Percentiles rank a stretch among this genome's conserved stretches.
Evolutionary conservation across 2,113 vertebrate species (phyloP).

Genomic region (Morone chrysops): DNA sequence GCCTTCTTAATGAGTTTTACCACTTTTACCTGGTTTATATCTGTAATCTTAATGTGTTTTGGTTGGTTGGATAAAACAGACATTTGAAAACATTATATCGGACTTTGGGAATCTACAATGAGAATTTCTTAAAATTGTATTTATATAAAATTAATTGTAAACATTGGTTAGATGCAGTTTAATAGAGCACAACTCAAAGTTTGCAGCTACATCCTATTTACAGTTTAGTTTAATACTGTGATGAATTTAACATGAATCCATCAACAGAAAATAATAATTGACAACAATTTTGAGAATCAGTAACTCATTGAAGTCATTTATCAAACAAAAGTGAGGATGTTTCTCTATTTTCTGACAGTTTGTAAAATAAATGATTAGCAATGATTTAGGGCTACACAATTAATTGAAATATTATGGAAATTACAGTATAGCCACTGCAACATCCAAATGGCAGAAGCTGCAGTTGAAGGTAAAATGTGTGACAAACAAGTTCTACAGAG

Average conservation of each 20-base stretch:
- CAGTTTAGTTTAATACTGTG: neutral
- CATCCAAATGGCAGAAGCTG: too few relatives aligned
- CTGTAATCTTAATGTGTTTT: neutral
- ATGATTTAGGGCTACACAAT: too few relatives aligned
- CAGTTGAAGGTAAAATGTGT: too few relatives aligned
- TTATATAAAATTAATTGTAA: neutral
- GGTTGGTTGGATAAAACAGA: neutral
- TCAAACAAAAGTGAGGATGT: neutral
- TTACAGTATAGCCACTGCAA: too few relatives aligned
- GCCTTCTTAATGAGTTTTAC: too few relatives aligned
- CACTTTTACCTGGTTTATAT: neutral
- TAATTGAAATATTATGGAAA: too few relatives aligned
- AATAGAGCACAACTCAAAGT: neutral
- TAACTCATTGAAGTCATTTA: neutral
- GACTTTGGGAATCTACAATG: neutral
- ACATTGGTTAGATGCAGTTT: neutral
- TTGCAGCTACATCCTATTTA: too few relatives aligned
- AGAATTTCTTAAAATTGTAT: neutral
- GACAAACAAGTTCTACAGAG: too few relatives aligned
- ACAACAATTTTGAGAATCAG: neutral
- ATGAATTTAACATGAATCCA: neutral
- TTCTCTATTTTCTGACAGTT: neutral
- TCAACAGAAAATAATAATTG: neutral
- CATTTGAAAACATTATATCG: neutral
- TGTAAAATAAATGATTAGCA: neutral